Percentiles rank a stretch among this genome's conserved stretches.
Evolutionary conservation across 2,888 invertebrate genomes (phyloP).

Genomic region (Cecidostiba fungosa): DNA sequence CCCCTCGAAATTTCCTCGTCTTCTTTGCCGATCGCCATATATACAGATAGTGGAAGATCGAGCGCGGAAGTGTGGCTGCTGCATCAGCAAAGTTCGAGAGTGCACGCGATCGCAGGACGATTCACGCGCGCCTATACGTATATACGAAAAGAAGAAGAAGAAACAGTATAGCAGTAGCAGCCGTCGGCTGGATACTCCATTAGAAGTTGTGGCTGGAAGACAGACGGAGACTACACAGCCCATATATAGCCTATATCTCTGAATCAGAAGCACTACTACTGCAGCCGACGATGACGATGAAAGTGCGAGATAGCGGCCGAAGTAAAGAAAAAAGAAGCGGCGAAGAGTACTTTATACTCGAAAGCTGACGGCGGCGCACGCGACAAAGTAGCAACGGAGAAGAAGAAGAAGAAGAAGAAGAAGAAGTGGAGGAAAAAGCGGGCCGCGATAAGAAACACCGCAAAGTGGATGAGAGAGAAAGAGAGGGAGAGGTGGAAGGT

Average conservation of each 20-base stretch:
- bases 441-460: constrained; percentile 57
- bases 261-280: constrained; percentile 54
- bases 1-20: background rate
- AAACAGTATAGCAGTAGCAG: background rate
- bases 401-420: background rate
- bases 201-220: constrained; percentile 56
- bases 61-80: background rate
- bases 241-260: background rate
- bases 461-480: constrained; percentile 52
- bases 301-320: constrained; percentile 42
- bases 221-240: constrained; percentile 4
- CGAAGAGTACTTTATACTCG: constrained; percentile 39
- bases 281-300: constrained; percentile 45
- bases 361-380: constrained; percentile 31
- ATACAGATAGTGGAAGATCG: constrained; percentile 9
- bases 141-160: background rate
- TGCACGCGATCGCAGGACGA: constrained; percentile 44
- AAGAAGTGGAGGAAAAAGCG: constrained; percentile 1
- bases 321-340: constrained; percentile 33
- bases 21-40: background rate
- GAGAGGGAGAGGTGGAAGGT: constrained; percentile 38
- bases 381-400: constrained; percentile 39
- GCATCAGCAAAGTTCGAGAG: constrained; percentile 47
- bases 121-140: constrained; percentile 11
- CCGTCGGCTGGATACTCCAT: constrained; percentile 62